A percentile compares a stretch with the other conserved stretches of the same genome.
These are phyloP conservation scores for Erebia palarica DNA, from an alignment of 2,888 invertebrate species.

Conservation along the genomic window DNA sequence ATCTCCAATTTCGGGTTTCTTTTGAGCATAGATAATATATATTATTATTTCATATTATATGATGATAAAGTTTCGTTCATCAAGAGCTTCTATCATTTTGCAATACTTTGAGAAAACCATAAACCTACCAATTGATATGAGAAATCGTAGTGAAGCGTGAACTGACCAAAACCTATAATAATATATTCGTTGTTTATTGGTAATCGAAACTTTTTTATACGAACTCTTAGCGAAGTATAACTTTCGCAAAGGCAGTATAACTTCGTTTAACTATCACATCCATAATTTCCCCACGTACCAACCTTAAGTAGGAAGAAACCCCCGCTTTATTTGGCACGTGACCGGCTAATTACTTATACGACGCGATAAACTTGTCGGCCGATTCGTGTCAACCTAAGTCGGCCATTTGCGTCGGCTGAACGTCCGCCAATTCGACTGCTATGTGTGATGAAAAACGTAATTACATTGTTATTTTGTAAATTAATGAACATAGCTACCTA, in stretches of 20 bases:
- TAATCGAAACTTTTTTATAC: conserved; percentile 6
- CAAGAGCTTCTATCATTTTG: neutral
- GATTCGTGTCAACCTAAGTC: conserved; percentile 37
- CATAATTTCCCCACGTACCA: conserved; percentile 37
- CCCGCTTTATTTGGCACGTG: conserved; percentile 39
- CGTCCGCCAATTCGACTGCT: conserved; percentile 31
- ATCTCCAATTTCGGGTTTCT: conserved; percentile 17
- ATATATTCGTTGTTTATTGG: neutral
- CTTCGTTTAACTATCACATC: conserved; percentile 27
- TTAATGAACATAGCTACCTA: neutral
- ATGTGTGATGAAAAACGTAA: neutral
- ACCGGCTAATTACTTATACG: conserved; percentile 40
- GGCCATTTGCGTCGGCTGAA: conserved; percentile 35
- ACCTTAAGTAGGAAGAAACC: conserved; percentile 35
- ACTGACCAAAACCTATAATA: too few species aligned
- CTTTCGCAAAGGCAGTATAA: conserved; percentile 14
- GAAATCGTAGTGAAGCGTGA: too few species aligned
- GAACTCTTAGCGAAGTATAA: neutral
- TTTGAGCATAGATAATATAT: conserved; percentile 5
- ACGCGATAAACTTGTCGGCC: conserved; percentile 35
- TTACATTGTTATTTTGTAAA: conserved; percentile 2
- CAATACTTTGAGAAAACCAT: neutral
- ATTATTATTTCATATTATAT: neutral
- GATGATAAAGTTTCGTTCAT: neutral
- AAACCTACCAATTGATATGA: neutral